Percentiles rank a stretch among this genome's conserved stretches.
phyloP scores from a whole-genome alignment of 2,888 invertebrate species.

The Oxyscelio sp. region DNA sequence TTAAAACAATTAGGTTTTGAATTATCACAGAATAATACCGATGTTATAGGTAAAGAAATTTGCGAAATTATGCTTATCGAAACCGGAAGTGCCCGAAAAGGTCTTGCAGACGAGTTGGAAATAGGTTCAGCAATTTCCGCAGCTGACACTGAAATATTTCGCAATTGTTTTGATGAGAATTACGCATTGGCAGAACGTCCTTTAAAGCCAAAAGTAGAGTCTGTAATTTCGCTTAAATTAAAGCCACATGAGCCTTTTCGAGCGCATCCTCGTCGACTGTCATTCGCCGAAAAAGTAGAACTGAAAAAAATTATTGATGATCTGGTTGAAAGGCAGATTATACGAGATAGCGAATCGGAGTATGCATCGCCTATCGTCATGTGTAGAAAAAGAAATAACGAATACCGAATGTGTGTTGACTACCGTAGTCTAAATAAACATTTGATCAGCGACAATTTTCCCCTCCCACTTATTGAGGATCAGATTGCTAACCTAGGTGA shows the following conservation, averaged over 20 bases:
- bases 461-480: conserved; percentile 69
- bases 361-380: conserved; percentile 41
- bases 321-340: neutral
- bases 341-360: conserved; percentile 5
- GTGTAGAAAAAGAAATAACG: conserved; percentile 26
- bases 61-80: neutral
- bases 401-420: conserved; percentile 33
- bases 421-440: conserved; percentile 30
- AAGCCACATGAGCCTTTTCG: too few species aligned
- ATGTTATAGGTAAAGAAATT: neutral
- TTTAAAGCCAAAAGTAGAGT: too few species aligned
- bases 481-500: conserved; percentile 56
- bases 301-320: conserved; percentile 17
- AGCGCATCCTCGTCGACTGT: conserved; percentile 43
- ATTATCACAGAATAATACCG: neutral
- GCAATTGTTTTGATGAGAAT: conserved; percentile 20
- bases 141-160: conserved; percentile 15
- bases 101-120: conserved; percentile 24
- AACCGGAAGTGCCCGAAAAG: neutral
- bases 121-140: neutral
- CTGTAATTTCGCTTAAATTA: too few species aligned
- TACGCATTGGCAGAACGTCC: too few species aligned
- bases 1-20: conserved; percentile 33
- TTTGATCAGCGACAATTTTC: conserved; percentile 58
- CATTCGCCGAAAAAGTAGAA: conserved; percentile 30